Conservation (phyloP, 2,888 invertebrate species). For the Hartigia nigra region DNA sequence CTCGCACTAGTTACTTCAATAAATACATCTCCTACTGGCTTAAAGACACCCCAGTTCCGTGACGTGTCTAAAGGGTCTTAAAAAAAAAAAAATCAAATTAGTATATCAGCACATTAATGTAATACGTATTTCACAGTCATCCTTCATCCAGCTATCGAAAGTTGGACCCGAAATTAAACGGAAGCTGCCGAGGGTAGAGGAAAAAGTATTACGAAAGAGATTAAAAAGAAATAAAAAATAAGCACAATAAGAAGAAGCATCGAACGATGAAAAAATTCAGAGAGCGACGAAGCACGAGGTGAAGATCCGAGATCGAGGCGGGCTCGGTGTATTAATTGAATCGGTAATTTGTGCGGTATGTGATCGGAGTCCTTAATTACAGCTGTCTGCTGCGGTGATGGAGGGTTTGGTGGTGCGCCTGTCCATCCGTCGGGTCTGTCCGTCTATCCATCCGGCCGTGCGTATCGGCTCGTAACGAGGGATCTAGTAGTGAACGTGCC, state of each 20-base stretch:
- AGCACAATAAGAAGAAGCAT: neutral
- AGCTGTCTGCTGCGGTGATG: slow-evolving; percentile 22
- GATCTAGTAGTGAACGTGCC: slow-evolving; percentile 7
- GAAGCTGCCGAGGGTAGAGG: neutral
- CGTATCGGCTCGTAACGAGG: slow-evolving; percentile 3
- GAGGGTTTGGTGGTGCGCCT: slow-evolving; percentile 9
- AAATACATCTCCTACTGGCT: neutral
- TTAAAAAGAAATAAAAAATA: neutral
- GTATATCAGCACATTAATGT: neutral
- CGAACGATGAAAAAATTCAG: slow-evolving; percentile 7
- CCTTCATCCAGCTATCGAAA: neutral
- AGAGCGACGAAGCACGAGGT: neutral
- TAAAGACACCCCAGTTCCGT: neutral
- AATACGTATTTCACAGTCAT: neutral
- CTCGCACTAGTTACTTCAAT: neutral
- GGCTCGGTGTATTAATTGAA: slow-evolving; percentile 18
- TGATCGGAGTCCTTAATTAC: slow-evolving; percentile 25
- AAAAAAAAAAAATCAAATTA: neutral
- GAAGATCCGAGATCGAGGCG: neutral
- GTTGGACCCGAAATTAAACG: slow-evolving; percentile 5
- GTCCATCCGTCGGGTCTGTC: slow-evolving; percentile 2
- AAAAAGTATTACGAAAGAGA: neutral
- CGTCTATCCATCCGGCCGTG: slow-evolving; percentile 8
- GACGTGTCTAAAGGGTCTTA: neutral
- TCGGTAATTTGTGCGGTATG: slow-evolving; percentile 25